Conservation (phyloP, 1,140 invertebrate genomes). For the Neodiprion pinetum region DNA sequence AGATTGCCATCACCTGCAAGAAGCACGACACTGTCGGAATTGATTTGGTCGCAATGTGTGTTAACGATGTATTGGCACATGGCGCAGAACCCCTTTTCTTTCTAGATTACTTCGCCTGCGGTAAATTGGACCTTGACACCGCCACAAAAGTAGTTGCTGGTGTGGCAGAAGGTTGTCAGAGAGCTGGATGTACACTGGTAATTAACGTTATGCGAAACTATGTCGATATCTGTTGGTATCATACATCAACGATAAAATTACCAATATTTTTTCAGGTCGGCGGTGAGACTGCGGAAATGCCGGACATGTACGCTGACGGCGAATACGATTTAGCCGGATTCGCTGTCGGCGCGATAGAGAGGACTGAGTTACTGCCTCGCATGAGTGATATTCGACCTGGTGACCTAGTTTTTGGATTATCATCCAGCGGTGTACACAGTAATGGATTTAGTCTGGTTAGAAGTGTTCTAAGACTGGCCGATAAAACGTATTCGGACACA, state of each 20-base stretch:
- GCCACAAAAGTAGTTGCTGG: slow-evolving; percentile 83
- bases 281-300: slow-evolving; percentile 97
- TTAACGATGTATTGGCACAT: slow-evolving; percentile 94
- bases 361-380: slow-evolving; percentile 75
- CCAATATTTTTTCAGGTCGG: slow-evolving; percentile 63
- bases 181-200: slow-evolving; percentile 87
- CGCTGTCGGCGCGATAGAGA: slow-evolving; percentile 90
- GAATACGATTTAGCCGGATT: slow-evolving; percentile 97
- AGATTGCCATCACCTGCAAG: slow-evolving; percentile 83
- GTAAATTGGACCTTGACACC: slow-evolving; percentile 78
- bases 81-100: slow-evolving; percentile 96
- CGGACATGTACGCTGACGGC: slow-evolving; percentile 86
- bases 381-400: slow-evolving; percentile 74
- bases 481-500: slow-evolving; percentile 70
- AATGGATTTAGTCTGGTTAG: slow-evolving; percentile 96
- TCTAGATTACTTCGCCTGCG: slow-evolving; percentile 95
- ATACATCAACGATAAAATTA: slow-evolving; percentile 18
- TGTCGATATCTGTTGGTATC: slow-evolving; percentile 11
- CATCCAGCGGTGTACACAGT: slow-evolving; percentile 91
- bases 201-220: slow-evolving; percentile 63
- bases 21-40: slow-evolving; percentile 89
- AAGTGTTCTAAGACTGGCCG: slow-evolving; percentile 77
- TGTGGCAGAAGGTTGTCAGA: slow-evolving; percentile 85
- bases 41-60: slow-evolving; percentile 97
- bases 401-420: slow-evolving; percentile 87